phyloP scores from a whole-genome alignment of 2,888 invertebrate species.

The Therioaphis trifolii region DNA sequence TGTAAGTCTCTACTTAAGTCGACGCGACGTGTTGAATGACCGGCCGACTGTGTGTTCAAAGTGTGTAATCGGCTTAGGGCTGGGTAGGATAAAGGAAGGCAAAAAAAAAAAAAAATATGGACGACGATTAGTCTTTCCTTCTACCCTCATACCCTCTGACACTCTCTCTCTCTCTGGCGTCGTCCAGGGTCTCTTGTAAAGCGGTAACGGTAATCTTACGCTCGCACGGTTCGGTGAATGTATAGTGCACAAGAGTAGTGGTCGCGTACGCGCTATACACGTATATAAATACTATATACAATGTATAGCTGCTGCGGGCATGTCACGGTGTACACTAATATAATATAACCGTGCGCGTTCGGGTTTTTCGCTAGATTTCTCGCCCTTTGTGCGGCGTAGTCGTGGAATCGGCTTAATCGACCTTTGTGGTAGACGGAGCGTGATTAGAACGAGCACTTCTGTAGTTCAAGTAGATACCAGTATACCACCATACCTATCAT shows the following conservation, averaged over 20 bases:
- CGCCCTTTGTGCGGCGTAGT: not conserved
- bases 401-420: constrained; percentile 36
- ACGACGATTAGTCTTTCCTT: not conserved
- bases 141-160: not conserved
- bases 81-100: not conserved
- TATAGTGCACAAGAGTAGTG: too few species aligned
- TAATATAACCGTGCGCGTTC: not conserved
- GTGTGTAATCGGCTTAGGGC: constrained; percentile 28
- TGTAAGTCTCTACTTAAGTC: not conserved
- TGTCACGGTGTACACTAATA: not conserved
- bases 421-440: not conserved
- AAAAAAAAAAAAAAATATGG: not conserved
- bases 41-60: not conserved
- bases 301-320: too few species aligned
- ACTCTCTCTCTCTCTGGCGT: too few species aligned
- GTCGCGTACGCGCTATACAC: not conserved
- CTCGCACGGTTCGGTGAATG: not conserved
- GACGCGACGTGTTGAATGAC: constrained; percentile 16
- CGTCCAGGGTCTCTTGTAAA: not conserved
- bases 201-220: not conserved
- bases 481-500: too few species aligned
- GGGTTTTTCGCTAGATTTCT: constrained; percentile 41
- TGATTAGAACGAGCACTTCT: not conserved
- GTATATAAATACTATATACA: not conserved
- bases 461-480: too few species aligned